Conservation (phyloP, 2,113 vertebrate genomes). For the Mastomys natalensis region DNA sequence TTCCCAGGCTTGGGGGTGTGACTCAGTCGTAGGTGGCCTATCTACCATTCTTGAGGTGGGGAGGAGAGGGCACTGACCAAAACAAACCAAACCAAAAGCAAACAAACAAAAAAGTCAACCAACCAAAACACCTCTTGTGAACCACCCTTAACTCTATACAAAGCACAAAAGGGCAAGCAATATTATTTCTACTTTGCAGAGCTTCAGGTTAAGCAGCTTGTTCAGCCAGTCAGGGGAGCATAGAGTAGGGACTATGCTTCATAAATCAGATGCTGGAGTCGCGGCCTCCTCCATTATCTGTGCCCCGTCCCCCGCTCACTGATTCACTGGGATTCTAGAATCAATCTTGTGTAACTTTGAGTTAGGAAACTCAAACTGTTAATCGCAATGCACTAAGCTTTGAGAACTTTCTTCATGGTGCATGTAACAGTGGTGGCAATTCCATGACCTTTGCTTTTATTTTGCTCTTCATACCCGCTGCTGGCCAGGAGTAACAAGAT, state of each 20-base stretch:
- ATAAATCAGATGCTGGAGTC: not conserved
- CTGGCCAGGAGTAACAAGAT: not conserved
- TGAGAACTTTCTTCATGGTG: not conserved
- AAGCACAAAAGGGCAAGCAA: not conserved
- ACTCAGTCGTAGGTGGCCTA: not conserved
- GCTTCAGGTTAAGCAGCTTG: not conserved
- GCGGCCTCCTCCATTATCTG: not conserved
- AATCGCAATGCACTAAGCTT: not conserved
- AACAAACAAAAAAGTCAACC: no score
- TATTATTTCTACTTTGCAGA: not conserved
- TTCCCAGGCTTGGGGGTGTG: not conserved
- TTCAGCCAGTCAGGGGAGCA: not conserved
- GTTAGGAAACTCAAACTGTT: not conserved
- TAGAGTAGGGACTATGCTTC: not conserved
- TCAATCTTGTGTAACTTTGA: not conserved
- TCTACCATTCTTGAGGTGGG: not conserved
- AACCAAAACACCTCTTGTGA: not conserved
- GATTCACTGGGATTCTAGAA: not conserved
- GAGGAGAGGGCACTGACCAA: not conserved
- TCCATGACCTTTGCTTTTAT: conserved; percentile 10
- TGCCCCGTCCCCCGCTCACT: no score
- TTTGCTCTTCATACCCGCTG: not conserved
- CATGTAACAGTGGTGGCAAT: not conserved
- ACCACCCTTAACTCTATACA: not conserved
- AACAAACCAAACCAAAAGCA: not conserved